phyloP scores from a whole-genome alignment of 2,797 vertebrate genomes.

The Carduelis carduelis region DNA sequence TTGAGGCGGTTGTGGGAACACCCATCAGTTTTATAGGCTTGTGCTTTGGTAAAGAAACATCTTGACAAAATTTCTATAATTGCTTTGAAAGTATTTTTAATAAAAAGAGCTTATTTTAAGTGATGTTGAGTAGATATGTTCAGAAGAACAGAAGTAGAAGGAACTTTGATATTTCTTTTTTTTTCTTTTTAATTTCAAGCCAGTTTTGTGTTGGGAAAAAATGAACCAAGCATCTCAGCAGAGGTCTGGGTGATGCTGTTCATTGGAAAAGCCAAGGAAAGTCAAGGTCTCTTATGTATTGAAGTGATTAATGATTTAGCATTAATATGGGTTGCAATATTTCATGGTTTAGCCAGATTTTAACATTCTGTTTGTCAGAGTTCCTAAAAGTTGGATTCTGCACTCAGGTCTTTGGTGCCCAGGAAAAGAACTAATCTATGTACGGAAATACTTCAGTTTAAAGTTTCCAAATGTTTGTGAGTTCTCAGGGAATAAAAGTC shows the following conservation, averaged over 20 bases:
- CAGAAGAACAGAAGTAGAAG: neutral
- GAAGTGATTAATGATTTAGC: neutral
- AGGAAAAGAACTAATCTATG: neutral
- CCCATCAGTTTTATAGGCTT: neutral
- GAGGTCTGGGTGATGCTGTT: neutral
- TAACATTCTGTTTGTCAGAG: neutral
- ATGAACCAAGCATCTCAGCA: neutral
- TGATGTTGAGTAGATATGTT: neutral
- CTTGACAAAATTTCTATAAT: neutral
- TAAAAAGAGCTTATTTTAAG: neutral
- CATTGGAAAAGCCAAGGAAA: neutral
- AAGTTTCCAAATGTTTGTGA: slow-evolving; percentile 33
- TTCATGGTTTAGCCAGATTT: neutral
- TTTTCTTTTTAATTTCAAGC: neutral
- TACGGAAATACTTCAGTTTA: neutral
- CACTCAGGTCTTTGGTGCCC: neutral
- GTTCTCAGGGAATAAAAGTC: neutral
- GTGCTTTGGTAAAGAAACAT: neutral
- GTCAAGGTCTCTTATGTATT: neutral
- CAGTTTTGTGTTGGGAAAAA: neutral
- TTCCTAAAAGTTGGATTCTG: neutral
- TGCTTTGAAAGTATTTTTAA: neutral
- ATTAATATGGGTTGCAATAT: neutral
- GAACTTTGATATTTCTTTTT: neutral
- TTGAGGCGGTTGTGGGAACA: neutral